Evolutionary conservation across 92 coral and sea anemone genomes (phyloP).

Genomic region (Siderastrea siderea): DNA sequence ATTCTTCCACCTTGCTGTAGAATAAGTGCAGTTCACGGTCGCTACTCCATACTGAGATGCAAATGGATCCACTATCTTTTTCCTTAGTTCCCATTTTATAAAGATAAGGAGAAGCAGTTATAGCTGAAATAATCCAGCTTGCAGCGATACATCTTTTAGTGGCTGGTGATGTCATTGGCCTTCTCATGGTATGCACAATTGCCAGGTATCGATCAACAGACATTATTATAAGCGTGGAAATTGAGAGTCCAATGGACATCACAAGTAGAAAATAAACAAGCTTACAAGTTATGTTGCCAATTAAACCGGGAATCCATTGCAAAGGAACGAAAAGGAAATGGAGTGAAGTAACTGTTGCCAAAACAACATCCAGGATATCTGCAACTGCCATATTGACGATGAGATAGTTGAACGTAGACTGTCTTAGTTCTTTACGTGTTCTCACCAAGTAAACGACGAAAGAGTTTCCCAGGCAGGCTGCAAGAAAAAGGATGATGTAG

Average conservation of each 20-base stretch:
- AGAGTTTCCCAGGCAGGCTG: constrained; percentile 51
- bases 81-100: no score
- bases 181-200: not conserved
- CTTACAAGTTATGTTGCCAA: constrained; percentile 52
- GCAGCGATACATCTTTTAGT: not conserved
- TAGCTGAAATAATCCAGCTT: no score
- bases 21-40: no score
- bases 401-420: constrained; percentile 42
- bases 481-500: constrained; percentile 45
- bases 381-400: constrained; percentile 71
- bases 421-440: constrained; percentile 44
- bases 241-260: constrained; percentile 54
- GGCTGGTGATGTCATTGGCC: constrained; percentile 45
- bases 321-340: constrained; percentile 10
- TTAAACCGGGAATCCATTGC: constrained; percentile 56
- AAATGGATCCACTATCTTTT: no score
- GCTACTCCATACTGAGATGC: no score
- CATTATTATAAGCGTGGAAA: constrained; percentile 50
- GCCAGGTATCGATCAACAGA: constrained; percentile 72
- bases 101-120: no score
- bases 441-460: constrained; percentile 57
- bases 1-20: no score
- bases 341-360: constrained; percentile 26
- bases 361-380: constrained; percentile 43
- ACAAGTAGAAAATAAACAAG: constrained; percentile 24